Base-by-base conservation (phyloP, 2,113 vertebrate species). In the Myanophis thanlyinensis region DNA sequence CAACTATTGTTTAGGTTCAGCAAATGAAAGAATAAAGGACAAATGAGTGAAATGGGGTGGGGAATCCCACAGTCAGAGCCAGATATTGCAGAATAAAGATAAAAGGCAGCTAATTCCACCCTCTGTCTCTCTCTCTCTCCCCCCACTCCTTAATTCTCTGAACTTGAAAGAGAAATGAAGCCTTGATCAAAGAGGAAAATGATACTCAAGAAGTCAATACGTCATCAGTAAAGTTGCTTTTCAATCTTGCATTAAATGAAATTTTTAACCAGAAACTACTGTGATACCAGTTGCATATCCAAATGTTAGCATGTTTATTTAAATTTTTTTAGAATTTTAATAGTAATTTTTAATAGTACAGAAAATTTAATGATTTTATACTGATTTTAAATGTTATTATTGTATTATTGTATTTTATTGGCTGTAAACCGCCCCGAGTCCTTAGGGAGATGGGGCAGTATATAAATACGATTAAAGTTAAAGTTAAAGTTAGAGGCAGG, bases 1-100 rank as follows among this genome's bases (percentile, higher is more conserved):
- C 59, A 67, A n/a, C 59, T 67, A 5, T 67, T 67, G 59, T n/a
- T 67, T 67, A n/a, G 3, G n/a, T 10, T 12, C 25, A 84, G 88
- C 92, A 94, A 52, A 0, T 86, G 89, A 91, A 96, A 48, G 67
- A 46, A 89, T 5, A 80, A 80, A 93, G 94, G 91, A 86, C 11
- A 2, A 56, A 59, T 47, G 25, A 67, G 51, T 30, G 22, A 30
- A 46, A 44, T 30, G 88, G 88, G 13, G 52, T 22, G 54, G 22
- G 88, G 35, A 89, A 46, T 4, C 27, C 8, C 12, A 48, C 73
- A 88, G 87, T 12, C 25, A 87, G 47, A 49, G 27, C 85, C 46
- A 87, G 20, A 25, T 35, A 47, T 5, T 54, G 40, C 35, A 84
- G 87, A 59, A 93, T 40, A 51, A 92, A 25, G 44, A 35, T 23